Conservation (phyloP, 2,888 invertebrate genomes). For the Mythimna impura region DNA sequence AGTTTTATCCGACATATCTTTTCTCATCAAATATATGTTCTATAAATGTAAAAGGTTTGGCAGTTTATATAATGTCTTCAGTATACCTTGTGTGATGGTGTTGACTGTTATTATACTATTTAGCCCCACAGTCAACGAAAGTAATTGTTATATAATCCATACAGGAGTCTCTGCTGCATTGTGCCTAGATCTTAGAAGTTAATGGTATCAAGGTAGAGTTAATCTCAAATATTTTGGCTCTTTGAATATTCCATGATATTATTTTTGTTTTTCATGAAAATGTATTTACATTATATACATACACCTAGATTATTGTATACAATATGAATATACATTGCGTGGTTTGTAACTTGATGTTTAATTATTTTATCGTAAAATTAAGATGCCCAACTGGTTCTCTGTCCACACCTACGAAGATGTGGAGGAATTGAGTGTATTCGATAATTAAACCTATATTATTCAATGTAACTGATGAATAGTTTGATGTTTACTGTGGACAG, state of each 20-base stretch:
- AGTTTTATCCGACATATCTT: slow-evolving; percentile 67
- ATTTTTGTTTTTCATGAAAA: slow-evolving; percentile 90
- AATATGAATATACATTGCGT: slow-evolving; percentile 89
- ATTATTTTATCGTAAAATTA: slow-evolving; percentile 88
- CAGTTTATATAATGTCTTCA: slow-evolving; percentile 81
- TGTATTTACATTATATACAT: slow-evolving; percentile 90
- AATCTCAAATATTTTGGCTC: slow-evolving; percentile 91
- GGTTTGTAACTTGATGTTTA: slow-evolving; percentile 89
- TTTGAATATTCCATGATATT: slow-evolving; percentile 91
- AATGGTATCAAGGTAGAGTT: slow-evolving; percentile 90
- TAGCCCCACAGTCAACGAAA: slow-evolving; percentile 90
- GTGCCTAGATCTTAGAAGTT: slow-evolving; percentile 91
- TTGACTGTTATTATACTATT: slow-evolving; percentile 80
- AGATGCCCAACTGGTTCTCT: slow-evolving; percentile 87
- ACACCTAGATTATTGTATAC: slow-evolving; percentile 90
- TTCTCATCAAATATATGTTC: slow-evolving; percentile 62
- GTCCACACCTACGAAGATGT: slow-evolving; percentile 76
- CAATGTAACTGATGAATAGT: slow-evolving; percentile 68
- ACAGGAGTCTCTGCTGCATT: slow-evolving; percentile 91
- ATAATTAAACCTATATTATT: slow-evolving; percentile 70
- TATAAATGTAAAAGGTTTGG: slow-evolving; percentile 64
- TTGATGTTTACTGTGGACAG: slow-evolving; percentile 78
- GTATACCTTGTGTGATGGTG: slow-evolving; percentile 83
- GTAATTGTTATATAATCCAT: slow-evolving; percentile 89
- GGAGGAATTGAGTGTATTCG: slow-evolving; percentile 81